phyloP scores from a whole-genome alignment of 2,797 vertebrate species.

The Manis javanica region DNA sequence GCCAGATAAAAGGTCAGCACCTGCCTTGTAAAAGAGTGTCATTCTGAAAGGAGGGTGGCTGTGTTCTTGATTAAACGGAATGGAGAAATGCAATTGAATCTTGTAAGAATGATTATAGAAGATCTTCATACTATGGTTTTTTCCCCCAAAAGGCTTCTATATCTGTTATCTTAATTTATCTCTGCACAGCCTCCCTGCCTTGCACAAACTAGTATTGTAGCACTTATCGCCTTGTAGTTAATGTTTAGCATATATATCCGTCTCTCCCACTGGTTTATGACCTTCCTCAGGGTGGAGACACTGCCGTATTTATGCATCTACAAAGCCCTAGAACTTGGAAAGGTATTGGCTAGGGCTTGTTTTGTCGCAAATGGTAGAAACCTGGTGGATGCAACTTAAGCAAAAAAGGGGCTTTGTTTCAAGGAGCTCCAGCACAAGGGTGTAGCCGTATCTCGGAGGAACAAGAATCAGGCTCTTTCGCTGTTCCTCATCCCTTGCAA shows the following conservation, averaged over 20 bases:
- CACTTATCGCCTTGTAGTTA: conserved; percentile 36
- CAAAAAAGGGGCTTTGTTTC: conserved; percentile 48
- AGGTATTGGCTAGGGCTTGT: not conserved
- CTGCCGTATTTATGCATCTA: not conserved
- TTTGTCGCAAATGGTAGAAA: not conserved
- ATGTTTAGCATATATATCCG: conserved; percentile 43
- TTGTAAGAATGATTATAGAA: not conserved
- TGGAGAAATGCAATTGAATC: not conserved
- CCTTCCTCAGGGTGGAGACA: conserved; percentile 43
- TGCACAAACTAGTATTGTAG: conserved; percentile 32
- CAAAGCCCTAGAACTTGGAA: conserved; percentile 11
- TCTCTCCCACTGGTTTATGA: conserved; percentile 50
- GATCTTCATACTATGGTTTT: not conserved
- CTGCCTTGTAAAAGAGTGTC: not conserved
- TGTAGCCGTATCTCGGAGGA: not conserved
- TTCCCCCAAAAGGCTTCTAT: conserved; percentile 2
- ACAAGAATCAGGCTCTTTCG: not conserved
- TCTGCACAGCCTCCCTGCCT: not conserved
- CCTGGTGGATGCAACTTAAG: not conserved
- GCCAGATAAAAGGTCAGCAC: not conserved
- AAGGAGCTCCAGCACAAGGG: not conserved
- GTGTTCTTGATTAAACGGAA: not conserved
- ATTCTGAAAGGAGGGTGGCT: not conserved
- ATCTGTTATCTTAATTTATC: conserved; percentile 47
- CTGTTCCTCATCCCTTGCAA: not conserved